Percentiles rank a stretch among this genome's conserved stretches.
Evolutionary conservation across 2,888 invertebrate genomes (phyloP).

Genomic region (Tyria jacobaeae): DNA sequence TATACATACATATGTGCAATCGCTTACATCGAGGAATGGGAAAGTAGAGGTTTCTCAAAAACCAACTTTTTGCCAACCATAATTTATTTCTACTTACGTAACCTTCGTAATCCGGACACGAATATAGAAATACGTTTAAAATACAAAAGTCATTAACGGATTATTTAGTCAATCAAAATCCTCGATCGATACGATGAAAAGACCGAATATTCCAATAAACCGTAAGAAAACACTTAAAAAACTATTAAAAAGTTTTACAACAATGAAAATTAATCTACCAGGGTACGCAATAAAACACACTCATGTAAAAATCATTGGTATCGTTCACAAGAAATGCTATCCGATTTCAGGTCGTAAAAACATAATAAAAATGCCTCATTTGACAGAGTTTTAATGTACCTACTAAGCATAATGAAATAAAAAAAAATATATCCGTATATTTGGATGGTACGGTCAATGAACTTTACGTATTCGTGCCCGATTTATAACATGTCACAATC

Average conservation of each 20-base stretch:
- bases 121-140: not conserved
- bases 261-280: slow-evolving; percentile 73
- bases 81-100: too few species aligned
- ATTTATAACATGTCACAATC: slow-evolving; percentile 2
- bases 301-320: slow-evolving; percentile 64
- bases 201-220: slow-evolving; percentile 25
- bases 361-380: slow-evolving; percentile 57
- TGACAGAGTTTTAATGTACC: slow-evolving; percentile 75
- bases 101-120: too few species aligned
- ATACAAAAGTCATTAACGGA: not conserved
- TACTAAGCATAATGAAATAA: slow-evolving; percentile 64
- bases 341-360: slow-evolving; percentile 81
- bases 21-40: too few species aligned
- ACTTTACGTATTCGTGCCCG: slow-evolving; percentile 8
- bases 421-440: slow-evolving; percentile 62
- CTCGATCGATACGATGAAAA: slow-evolving; percentile 11
- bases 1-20: too few species aligned
- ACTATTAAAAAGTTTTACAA: slow-evolving; percentile 51
- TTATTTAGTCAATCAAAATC: not conserved
- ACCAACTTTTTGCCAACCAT: too few species aligned
- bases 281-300: slow-evolving; percentile 54
- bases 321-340: slow-evolving; percentile 76
- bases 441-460: slow-evolving; percentile 39
- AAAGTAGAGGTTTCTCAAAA: too few species aligned
- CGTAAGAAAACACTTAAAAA: slow-evolving; percentile 45